Percentiles rank a stretch among this genome's conserved stretches.
Evolutionary conservation across 1,140 invertebrate genomes (phyloP).

Genomic region (Hermetia illucens): DNA sequence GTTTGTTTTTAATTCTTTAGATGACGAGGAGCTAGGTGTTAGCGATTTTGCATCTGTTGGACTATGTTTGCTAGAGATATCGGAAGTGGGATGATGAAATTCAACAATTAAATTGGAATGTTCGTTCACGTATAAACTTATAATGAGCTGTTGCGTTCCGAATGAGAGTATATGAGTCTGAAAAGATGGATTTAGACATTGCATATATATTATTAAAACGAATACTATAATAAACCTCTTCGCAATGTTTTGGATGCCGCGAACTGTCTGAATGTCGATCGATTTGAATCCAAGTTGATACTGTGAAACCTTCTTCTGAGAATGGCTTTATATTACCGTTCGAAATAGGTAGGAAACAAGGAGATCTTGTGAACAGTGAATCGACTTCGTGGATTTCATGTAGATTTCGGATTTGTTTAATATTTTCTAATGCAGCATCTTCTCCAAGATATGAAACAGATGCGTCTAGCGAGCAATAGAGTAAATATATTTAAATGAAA

Average conservation of each 20-base stretch:
- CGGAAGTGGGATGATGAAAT: no score
- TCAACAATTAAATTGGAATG: no score
- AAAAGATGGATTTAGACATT: no score
- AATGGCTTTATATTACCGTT: conserved; percentile 16
- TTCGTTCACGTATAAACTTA: conserved; percentile 20
- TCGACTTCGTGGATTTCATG: conserved; percentile 17
- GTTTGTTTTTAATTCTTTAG: no score
- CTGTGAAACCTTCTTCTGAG: conserved; percentile 19
- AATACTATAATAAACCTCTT: no score
- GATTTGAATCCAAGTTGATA: conserved; percentile 24
- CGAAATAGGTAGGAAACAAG: conserved; percentile 23
- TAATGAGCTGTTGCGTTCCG: conserved; percentile 22
- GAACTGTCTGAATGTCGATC: no score
- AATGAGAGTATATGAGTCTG: conserved; percentile 21
- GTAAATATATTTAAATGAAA: conserved; percentile 3
- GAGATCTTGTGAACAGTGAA: conserved; percentile 21
- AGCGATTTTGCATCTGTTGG: no score
- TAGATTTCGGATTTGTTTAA: conserved; percentile 19
- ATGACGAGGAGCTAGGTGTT: no score
- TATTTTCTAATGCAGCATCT: conserved; percentile 13
- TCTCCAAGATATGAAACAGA: conserved; percentile 19
- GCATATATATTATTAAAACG: no score
- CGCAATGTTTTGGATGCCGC: no score
- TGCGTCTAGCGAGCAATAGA: conserved; percentile 13
- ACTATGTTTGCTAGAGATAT: no score